Evolutionary conservation across 2,888 invertebrate genomes (phyloP).

Genomic region (Kryphioiulus occultus): DNA sequence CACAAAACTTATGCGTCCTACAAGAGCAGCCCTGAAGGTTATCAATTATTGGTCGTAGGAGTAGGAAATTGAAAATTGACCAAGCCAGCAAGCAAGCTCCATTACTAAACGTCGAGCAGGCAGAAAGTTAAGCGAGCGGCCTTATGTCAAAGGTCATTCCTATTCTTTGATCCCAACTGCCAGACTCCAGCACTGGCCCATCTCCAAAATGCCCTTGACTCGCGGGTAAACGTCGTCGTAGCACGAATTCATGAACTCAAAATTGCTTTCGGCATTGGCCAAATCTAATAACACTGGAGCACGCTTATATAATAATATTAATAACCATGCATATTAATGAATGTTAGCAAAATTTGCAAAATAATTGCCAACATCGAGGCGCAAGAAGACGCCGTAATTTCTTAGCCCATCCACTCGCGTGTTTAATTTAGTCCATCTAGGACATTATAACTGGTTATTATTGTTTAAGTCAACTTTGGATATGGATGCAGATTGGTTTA

Average conservation of each 20-base stretch:
- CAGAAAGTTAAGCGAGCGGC: not conserved
- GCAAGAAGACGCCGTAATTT: conserved; percentile 30
- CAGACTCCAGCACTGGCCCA: not conserved
- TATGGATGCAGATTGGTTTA: conserved; percentile 15
- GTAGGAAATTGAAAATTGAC: not conserved
- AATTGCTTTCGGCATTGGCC: conserved; percentile 35
- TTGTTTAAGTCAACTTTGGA: conserved; percentile 35
- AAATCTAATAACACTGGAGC: not conserved
- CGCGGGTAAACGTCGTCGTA: not conserved
- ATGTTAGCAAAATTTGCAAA: conserved; percentile 35
- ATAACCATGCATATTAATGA: conserved; percentile 31
- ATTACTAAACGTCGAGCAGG: not conserved
- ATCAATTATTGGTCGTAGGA: not conserved
- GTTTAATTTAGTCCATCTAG: conserved; percentile 21
- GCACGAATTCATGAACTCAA: not conserved
- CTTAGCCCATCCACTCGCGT: not conserved
- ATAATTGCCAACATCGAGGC: not conserved
- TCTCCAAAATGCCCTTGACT: not conserved
- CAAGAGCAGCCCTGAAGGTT: conserved; percentile 13
- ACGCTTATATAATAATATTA: conserved; percentile 35
- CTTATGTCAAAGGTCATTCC: not conserved
- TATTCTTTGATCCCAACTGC: not conserved
- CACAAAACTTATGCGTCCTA: no score
- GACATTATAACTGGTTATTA: conserved; percentile 28
- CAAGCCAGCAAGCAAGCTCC: not conserved